Evolutionary conservation across 2,888 invertebrate species (phyloP).

Genomic region (Drosophila rellima): DNA sequence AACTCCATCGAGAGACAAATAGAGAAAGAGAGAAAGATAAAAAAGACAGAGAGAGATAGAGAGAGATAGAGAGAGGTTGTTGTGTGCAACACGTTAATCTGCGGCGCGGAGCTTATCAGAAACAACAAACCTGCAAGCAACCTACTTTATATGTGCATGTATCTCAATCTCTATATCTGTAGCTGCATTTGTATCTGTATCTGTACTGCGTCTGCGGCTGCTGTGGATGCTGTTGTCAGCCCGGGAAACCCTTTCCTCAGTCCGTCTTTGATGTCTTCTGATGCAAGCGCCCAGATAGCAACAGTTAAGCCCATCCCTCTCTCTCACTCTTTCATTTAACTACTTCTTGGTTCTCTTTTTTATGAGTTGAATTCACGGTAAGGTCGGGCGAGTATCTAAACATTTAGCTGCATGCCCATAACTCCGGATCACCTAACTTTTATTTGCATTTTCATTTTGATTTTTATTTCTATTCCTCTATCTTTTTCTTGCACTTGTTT

Average conservation of each 20-base stretch:
- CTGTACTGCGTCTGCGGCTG: conserved; percentile 42
- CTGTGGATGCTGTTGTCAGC: conserved; percentile 38
- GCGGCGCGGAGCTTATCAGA: conserved; percentile 60
- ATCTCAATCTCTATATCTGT: conserved; percentile 49
- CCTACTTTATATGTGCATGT: conserved; percentile 71
- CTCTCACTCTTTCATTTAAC: background rate
- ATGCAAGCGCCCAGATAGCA: conserved; percentile 66
- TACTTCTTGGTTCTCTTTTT: conserved; percentile 31
- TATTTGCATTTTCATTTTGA: conserved; percentile 67
- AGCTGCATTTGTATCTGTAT: conserved; percentile 17
- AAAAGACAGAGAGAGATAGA: conserved; percentile 5
- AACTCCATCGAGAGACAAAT: conserved; percentile 10
- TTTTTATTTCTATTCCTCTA: conserved; percentile 42
- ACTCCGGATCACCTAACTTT: conserved; percentile 64
- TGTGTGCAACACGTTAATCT: conserved; percentile 69
- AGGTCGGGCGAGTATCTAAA: conserved; percentile 14
- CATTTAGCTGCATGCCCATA: conserved; percentile 59
- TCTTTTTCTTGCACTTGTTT: conserved; percentile 36
- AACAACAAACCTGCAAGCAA: conserved; percentile 65
- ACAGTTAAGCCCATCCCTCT: conserved; percentile 41
- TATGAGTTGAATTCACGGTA: conserved; percentile 55
- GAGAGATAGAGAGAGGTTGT: background rate
- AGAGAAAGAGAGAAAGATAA: conserved; percentile 1
- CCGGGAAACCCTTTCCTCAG: conserved; percentile 34
- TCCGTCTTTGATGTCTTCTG: conserved; percentile 65